Conservation (phyloP, 2,797 vertebrate genomes). For the Micrastur ruficollis region DNA sequence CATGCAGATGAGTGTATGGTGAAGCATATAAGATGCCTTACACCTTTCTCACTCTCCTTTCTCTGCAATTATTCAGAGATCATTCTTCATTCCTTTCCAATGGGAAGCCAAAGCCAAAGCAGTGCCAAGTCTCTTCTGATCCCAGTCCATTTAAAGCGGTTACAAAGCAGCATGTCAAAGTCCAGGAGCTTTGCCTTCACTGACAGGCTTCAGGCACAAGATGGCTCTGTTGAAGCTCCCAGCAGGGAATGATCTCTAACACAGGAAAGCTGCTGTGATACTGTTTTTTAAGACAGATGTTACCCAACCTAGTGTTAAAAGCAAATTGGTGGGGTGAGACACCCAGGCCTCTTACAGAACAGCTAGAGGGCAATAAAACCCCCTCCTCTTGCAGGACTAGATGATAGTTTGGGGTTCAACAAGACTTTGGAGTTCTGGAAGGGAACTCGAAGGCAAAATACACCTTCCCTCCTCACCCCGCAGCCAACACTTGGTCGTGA, state of each 20-base stretch:
- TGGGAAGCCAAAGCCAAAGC: background rate
- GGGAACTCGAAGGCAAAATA: background rate
- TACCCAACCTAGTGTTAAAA: background rate
- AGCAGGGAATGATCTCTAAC: background rate
- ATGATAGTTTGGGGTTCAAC: background rate
- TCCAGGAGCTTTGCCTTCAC: background rate
- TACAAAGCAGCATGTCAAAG: background rate
- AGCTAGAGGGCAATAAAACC: background rate
- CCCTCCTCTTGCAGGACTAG: background rate
- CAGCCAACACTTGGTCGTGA: background rate
- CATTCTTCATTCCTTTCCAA: background rate
- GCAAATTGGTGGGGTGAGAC: background rate
- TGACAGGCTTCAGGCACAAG: background rate
- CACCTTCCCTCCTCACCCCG: background rate
- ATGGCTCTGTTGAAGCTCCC: background rate
- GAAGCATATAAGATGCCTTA: background rate
- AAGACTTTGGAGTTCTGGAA: background rate
- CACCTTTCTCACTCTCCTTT: background rate
- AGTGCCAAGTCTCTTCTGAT: background rate
- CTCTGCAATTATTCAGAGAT: background rate
- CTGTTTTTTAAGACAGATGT: background rate
- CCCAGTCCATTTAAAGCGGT: background rate
- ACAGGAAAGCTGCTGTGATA: background rate
- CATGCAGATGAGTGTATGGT: fast-evolving
- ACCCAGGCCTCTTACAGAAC: background rate